phyloP scores from a whole-genome alignment of 2,888 invertebrate species.

The Drosophila sordidapex region DNA sequence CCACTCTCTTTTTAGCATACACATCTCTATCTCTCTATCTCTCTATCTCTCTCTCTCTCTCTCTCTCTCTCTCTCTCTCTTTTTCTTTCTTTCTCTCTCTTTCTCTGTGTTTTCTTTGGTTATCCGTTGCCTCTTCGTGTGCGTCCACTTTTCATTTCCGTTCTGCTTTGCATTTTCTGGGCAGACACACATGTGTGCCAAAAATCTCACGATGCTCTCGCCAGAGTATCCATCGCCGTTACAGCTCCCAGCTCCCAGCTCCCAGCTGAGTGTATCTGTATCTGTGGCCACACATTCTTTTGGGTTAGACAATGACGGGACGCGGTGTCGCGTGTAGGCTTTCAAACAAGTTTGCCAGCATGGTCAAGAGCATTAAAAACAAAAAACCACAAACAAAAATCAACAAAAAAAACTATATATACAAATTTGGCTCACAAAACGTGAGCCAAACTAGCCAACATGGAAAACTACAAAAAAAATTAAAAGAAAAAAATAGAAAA shows the following conservation, averaged over 20 bases:
- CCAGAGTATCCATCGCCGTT: conserved; percentile 20
- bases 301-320: conserved; percentile 27
- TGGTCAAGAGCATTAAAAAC: conserved; percentile 57
- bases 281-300: conserved; percentile 27
- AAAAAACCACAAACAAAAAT: background rate
- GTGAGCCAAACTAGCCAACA: conserved; percentile 36
- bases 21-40: background rate
- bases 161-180: conserved; percentile 48
- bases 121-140: conserved; percentile 45
- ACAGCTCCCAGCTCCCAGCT: conserved; percentile 1
- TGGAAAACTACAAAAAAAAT: conserved; percentile 47
- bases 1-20: background rate
- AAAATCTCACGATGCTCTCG: conserved; percentile 53
- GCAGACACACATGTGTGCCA: conserved; percentile 37
- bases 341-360: conserved; percentile 68
- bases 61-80: background rate
- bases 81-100: background rate
- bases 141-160: conserved; percentile 69
- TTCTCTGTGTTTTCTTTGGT: background rate
- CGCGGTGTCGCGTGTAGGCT: conserved; percentile 41
- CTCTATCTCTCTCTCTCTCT: background rate
- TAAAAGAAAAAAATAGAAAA: conserved; percentile 69
- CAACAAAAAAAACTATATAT: background rate
- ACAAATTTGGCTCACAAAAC: conserved; percentile 52
- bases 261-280: background rate